Base-by-base conservation (phyloP, 2,888 invertebrate genomes). In the Tanaodytes sp. region DNA sequence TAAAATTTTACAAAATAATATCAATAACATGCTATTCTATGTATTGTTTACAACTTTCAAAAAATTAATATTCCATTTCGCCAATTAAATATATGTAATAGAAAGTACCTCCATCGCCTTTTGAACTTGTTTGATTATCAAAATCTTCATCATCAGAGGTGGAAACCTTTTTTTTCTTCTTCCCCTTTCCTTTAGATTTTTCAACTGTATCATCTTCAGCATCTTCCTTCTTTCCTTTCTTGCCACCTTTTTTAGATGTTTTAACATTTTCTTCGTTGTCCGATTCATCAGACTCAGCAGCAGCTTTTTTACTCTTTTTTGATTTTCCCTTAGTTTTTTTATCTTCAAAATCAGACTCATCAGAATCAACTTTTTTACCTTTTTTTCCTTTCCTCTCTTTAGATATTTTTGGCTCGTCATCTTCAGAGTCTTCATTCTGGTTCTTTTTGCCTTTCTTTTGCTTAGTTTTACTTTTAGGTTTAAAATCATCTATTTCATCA, bases 131-230 rank as follows among this genome's bases (percentile, higher is more conserved):
- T 67, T 74, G 71, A 49, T 19, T 72, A 2, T 45, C 46, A 14
- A 71, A 58, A 45, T 74, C 71, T 36, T 74, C 68, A 12, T 74
- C 74, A 42, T 75, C 73, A 11, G 72, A 73, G 5, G 73, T 73
- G 8, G 67, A 66, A 6, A 15, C 48, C 49, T 72, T 74, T n/a
- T 63, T 68, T 74, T 36, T 86, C 74, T 39, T 86, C 73, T 59
- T 75, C 74, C 58, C 58, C 42, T 76, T 75, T 11, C 9, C 27
- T 33, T 76, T 79, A 1, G 68, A 88, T 88, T 77, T 88, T 87
- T 86, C 74, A 79, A 86, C 77, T 80, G 86, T 79, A 78, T 85
- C 81, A 37, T 89, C 88, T 52, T 86, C 86, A 40, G 52, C 63
- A 45, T 86, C 86, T 31, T 52, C 40, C 43, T 71, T 74, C 55